Conservation (phyloP, 2,888 invertebrate genomes). For the Epinotia bilunana region DNA sequence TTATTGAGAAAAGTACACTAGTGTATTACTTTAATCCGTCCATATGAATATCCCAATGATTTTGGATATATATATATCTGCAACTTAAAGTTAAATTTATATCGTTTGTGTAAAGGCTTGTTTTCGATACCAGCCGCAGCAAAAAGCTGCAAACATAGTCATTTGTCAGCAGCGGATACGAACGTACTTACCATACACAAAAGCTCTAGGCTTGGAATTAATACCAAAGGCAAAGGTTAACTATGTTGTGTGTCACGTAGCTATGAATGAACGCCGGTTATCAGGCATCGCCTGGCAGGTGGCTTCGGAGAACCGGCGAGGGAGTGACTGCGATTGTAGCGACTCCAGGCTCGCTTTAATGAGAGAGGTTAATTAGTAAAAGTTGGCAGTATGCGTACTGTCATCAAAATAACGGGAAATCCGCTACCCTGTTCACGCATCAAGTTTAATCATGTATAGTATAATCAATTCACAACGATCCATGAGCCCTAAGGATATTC, state of each 20-base stretch:
- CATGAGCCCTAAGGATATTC: no score
- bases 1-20: neutral
- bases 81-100: no score
- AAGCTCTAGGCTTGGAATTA: slow-evolving; percentile 13
- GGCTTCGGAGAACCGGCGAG: slow-evolving; percentile 53
- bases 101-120: neutral
- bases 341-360: slow-evolving; percentile 1
- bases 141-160: neutral
- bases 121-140: neutral
- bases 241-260: slow-evolving; percentile 60
- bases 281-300: slow-evolving; percentile 72
- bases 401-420: neutral
- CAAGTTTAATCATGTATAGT: no score
- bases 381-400: neutral
- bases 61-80: no score
- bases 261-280: slow-evolving; percentile 74
- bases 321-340: slow-evolving; percentile 45
- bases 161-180: neutral
- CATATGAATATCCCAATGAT: neutral
- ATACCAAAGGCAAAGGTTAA: slow-evolving; percentile 37
- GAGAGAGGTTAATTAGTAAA: slow-evolving; percentile 22
- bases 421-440: neutral
- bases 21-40: no score
- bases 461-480: no score
- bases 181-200: neutral